These are phyloP conservation scores for Chanos chanos DNA, from an alignment of 2,797 vertebrate species.

Conservation along the genomic window DNA sequence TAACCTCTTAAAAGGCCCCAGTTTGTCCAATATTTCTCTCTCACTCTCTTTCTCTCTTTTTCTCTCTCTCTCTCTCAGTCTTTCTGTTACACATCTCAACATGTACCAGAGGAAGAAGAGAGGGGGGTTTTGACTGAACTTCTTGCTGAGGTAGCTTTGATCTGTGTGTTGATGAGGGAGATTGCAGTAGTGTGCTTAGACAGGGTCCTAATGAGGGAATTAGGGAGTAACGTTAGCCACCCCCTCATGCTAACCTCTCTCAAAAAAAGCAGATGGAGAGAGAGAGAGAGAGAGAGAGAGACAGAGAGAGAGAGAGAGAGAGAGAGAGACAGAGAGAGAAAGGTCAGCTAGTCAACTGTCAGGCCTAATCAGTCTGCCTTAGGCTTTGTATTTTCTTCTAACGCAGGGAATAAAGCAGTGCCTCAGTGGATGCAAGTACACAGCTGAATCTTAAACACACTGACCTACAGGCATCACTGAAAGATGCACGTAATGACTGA, in stretches of 20 bases:
- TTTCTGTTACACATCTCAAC: conserved; percentile 38
- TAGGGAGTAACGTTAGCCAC: conserved; percentile 81
- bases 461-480: too few relatives aligned
- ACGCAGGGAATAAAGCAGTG: conserved; percentile 42
- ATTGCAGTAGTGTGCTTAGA: conserved; percentile 79
- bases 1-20: conserved; percentile 65
- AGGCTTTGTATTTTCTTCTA: conserved; percentile 83
- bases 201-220: conserved; percentile 93
- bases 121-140: conserved; percentile 47
- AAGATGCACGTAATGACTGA: too few relatives aligned
- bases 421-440: too few relatives aligned
- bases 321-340: conserved; percentile 18
- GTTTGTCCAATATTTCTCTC: conserved; percentile 52
- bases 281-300: conserved; percentile 24
- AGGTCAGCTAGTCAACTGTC: conserved; percentile 85
- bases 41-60: conserved; percentile 34
- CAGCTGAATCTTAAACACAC: too few relatives aligned
- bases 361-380: conserved; percentile 82
- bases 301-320: too few relatives aligned
- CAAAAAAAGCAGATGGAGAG: conserved; percentile 46
- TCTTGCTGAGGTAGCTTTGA: conserved; percentile 76
- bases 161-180: conserved; percentile 86
- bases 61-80: conserved; percentile 49
- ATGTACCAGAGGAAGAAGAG: conserved; percentile 19
- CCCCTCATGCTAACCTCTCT: conserved; percentile 82